Evolutionary conservation across 2,888 invertebrate genomes (phyloP).

Genomic region (Drosophila mimetica): DNA sequence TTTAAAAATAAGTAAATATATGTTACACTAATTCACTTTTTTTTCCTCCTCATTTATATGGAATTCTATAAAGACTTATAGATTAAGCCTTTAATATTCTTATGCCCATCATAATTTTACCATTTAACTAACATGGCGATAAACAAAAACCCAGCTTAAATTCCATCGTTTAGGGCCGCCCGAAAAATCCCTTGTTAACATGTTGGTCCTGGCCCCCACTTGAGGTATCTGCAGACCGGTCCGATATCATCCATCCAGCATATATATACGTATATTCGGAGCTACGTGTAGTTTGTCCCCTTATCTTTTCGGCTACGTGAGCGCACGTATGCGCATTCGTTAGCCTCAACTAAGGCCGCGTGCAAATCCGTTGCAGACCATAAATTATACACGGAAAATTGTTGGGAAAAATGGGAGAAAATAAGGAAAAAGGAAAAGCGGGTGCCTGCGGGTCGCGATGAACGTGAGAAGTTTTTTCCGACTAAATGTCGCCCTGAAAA

Average conservation of each 20-base stretch:
- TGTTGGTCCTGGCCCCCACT: slow-evolving; percentile 24
- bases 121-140: background rate
- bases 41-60: too few relatives aligned
- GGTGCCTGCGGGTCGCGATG: slow-evolving; percentile 43
- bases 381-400: slow-evolving; percentile 62
- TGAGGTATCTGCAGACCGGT: slow-evolving; percentile 8
- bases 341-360: slow-evolving; percentile 69
- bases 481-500: slow-evolving; percentile 40
- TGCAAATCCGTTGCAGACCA: slow-evolving; percentile 68
- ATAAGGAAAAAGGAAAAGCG: slow-evolving; percentile 9
- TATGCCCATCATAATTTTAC: background rate
- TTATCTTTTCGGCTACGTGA: slow-evolving; percentile 69
- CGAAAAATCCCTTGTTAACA: slow-evolving; percentile 40
- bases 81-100: background rate
- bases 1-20: too few relatives aligned
- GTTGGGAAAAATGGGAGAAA: slow-evolving; percentile 23
- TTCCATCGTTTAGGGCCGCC: slow-evolving; percentile 8
- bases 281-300: slow-evolving; percentile 41
- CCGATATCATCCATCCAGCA: slow-evolving; percentile 43
- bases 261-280: background rate
- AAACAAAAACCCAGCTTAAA: slow-evolving; percentile 6
- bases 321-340: slow-evolving; percentile 75
- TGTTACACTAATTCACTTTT: too few relatives aligned
- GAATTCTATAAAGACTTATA: too few relatives aligned
- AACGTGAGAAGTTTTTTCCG: slow-evolving; percentile 63